Evolutionary conservation across 1,140 invertebrate species (phyloP), one percentile per base, ranked within the genome.

Genomic region (Drosophila sp.): DNA sequence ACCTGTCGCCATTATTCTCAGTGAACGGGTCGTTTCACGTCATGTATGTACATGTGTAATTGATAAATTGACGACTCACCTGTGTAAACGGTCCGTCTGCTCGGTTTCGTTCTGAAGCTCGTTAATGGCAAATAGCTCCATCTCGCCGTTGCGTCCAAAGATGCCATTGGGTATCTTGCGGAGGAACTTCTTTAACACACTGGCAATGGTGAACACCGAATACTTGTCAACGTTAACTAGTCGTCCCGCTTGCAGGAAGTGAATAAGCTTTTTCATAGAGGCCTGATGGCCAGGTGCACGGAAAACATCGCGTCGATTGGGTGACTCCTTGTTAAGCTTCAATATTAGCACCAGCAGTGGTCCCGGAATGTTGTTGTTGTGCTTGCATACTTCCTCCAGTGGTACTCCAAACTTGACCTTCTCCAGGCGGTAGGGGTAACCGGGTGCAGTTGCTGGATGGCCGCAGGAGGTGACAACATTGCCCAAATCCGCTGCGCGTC

Each of bases 151-250:
- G 29, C 95, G 94, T 0, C 98, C 95, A 93, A 99, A 99, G 58
- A 99, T 97, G 21, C 98, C 98, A 66, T 97, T 97, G 43, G 98
- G 98, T 79, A 99, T 95, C 94, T 99, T 99, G 62, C 98, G 94
- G n/a, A 99, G 94, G 93, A 99, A 99, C 93, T 97, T 97, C 93
- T 99, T 99, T 29, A 99, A 94, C 36, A 99, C 98, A 92, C 98
- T 99, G 21, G 98, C 98, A 89, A 99, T 98, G 38, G 98, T 99
- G 93, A 99, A 98, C 57, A 99, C 98, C 74, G 97, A 98, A 92
- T 98, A 99, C 92, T 99, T 98, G 87, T 98, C 97, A 87, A 99
- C 98, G 92, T 99, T 99, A n/a, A 99, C 97, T 72, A 99, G 94
- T 67, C 98, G 95, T 9, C 98, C 98, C 76, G 98, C 97, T 92